Conservation (phyloP, 2,797 vertebrate genomes). For the Chloroceryle inda region DNA sequence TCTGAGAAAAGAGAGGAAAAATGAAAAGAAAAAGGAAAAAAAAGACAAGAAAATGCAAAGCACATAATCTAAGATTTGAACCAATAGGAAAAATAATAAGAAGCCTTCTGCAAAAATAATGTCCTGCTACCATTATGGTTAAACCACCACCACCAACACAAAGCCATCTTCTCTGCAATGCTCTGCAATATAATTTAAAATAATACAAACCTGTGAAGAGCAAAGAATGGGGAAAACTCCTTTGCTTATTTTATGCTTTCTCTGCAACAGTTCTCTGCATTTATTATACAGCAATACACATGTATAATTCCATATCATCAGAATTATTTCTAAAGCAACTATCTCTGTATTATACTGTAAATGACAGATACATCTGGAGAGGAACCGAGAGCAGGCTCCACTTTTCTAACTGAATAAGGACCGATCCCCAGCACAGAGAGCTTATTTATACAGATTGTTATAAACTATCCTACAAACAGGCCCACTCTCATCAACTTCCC, state of each 20-base stretch:
- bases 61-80: neutral
- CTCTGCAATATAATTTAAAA: neutral
- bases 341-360: neutral
- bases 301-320: neutral
- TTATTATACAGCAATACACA: neutral
- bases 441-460: neutral
- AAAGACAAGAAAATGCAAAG: neutral
- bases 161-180: neutral
- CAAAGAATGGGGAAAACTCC: neutral
- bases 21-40: neutral
- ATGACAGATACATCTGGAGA: neutral
- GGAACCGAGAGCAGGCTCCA: neutral
- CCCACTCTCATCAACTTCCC: neutral
- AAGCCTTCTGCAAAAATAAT: neutral
- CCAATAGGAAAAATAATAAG: neutral
- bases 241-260: neutral
- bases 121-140: neutral
- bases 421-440: neutral
- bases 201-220: neutral
- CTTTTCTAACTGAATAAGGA: neutral
- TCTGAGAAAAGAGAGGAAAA: neutral
- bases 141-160: neutral
- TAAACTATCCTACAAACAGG: neutral
- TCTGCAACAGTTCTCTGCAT: neutral
- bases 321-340: neutral